A percentile compares a stretch with the other conserved stretches of the same genome.
Conservation (phyloP, 2,113 vertebrate species). For the Eulemur macaco region DNA sequence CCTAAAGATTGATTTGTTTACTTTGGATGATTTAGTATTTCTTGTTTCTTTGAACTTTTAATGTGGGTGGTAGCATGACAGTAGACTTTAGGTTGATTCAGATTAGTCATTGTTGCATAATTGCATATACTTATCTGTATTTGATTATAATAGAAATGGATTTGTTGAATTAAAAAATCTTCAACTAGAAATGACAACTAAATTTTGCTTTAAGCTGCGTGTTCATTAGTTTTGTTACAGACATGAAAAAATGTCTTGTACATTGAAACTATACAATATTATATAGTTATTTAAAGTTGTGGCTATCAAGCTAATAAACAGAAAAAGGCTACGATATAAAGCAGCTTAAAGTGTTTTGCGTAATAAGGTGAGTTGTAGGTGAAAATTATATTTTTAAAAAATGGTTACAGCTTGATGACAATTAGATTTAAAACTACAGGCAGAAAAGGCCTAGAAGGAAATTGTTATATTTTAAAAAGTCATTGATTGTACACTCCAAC, state of each 20-base stretch:
- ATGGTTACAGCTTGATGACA: background rate
- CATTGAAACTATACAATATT: background rate
- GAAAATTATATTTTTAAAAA: background rate
- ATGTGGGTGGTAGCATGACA: background rate
- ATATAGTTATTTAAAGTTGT: background rate
- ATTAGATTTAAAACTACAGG: background rate
- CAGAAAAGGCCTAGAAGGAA: background rate
- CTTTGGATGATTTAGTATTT: conserved; percentile 22
- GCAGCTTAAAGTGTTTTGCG: background rate
- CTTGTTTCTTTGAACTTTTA: background rate
- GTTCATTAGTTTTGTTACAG: background rate
- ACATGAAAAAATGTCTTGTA: background rate
- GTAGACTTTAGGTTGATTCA: background rate
- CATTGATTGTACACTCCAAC: background rate
- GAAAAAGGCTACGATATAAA: background rate
- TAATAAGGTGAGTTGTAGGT: background rate
- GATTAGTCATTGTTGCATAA: conserved; percentile 12
- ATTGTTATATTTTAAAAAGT: background rate
- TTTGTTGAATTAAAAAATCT: conserved; percentile 42
- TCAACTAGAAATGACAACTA: background rate
- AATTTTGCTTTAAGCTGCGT: background rate
- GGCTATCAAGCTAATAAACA: background rate
- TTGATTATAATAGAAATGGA: background rate
- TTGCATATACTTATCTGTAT: background rate
- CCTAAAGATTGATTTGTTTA: conserved; percentile 16